These are phyloP conservation scores for Hestina assimilis DNA, from an alignment of 1,140 invertebrate genomes.

Conservation along the genomic window DNA sequence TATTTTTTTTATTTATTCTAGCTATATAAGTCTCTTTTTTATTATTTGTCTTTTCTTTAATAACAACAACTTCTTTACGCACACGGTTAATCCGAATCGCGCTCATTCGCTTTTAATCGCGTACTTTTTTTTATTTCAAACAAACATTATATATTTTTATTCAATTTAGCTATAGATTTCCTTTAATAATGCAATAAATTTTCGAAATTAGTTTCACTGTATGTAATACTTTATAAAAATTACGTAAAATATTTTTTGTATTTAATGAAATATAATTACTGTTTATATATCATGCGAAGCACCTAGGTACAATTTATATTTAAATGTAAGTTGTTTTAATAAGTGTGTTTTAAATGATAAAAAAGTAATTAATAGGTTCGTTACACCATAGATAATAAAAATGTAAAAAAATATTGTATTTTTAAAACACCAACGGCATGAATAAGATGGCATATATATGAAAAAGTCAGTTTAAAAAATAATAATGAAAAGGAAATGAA, in stretches of 20 bases:
- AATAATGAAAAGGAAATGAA: conserved; percentile 45
- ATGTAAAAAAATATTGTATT: conserved; percentile 29
- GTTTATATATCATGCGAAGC: conserved; percentile 31
- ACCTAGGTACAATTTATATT: conserved; percentile 64
- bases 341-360: conserved; percentile 33
- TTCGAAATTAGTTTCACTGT: too few relatives aligned
- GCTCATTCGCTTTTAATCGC: conserved; percentile 17
- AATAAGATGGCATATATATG: conserved; percentile 63
- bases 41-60: neutral
- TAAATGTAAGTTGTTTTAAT: conserved; percentile 30
- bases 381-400: neutral
- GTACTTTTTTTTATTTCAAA: conserved; percentile 17
- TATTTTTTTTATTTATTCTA: conserved; percentile 52
- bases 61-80: conserved; percentile 18
- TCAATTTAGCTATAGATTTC: too few relatives aligned
- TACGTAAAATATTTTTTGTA: conserved; percentile 7
- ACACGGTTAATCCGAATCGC: conserved; percentile 7
- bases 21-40: conserved; percentile 17
- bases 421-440: conserved; percentile 38
- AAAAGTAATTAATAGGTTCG: too few relatives aligned
- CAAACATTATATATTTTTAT: too few relatives aligned
- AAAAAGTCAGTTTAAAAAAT: conserved; percentile 66
- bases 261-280: neutral
- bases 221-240: too few relatives aligned
- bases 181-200: too few relatives aligned